Evolutionary conservation across 1,140 invertebrate species (phyloP), one percentile per base, ranked within the genome.

Genomic region (Ephestia elutella): DNA sequence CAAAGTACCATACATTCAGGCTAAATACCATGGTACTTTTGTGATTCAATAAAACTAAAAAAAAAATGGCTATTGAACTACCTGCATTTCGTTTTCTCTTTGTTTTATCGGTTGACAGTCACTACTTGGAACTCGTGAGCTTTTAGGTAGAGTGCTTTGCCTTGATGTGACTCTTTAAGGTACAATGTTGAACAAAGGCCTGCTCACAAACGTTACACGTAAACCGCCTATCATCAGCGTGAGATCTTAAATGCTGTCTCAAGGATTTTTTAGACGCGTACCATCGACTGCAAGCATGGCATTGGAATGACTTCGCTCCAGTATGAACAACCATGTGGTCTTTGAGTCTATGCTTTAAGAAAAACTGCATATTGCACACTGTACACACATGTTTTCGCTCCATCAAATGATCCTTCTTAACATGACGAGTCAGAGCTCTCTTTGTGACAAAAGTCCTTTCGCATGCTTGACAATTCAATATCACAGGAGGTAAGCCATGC

Each of bases 401-500:
- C 49, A 50, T 13, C 49, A 50, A 50, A 50, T 50, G 49, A 21
- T 50, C 80, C 19, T 65, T 62, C 7, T 49, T 50, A 19, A 53
- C 19, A 18, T 62, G 57, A 32, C 49, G 17, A 48, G 61, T 70
- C 11, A 70, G 54, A 9, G 56, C 58, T 10, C 59, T 60, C n/a
- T 73, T 61, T 25, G 65, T 69, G 0, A 50, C 62, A 10, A 73
- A 69, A 0, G 21, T 60, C 15, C 63, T 57, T 0, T 60, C 61
- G 15, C 78, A 81, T 0, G 65, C 32, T 15, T 69, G 64, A 49
- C 78, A 81, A 25, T 70, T 62, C 5, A 68, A 62, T 0, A 57
- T 54, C 0, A 50, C 21, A 4, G 63, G 54, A 2, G 59, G 56
- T 1, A 65, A 59, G 0, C 71, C 75, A 13, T 79, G 78, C 1